phyloP scores from a whole-genome alignment of 2,797 vertebrate genomes.

The Syngnathus acus region DNA sequence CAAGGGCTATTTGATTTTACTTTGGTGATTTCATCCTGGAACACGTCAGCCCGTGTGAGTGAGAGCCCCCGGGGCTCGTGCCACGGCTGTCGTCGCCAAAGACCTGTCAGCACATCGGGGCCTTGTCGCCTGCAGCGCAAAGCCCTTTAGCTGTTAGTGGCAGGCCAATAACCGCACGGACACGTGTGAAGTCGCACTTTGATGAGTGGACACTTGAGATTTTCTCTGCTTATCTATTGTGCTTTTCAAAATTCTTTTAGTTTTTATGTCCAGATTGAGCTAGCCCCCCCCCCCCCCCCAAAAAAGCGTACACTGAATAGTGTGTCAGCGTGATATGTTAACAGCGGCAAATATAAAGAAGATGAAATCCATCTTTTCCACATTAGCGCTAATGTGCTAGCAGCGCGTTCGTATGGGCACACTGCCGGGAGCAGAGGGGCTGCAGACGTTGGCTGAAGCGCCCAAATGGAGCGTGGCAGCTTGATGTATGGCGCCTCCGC shows the following conservation, averaged over 20 bases:
- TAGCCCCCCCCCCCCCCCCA: too few species aligned
- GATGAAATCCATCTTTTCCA: conserved; percentile 5
- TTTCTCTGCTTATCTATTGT: neutral
- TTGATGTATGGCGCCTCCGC: conserved; percentile 58
- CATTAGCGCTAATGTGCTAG: neutral
- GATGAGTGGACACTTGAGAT: neutral
- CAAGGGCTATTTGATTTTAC: neutral
- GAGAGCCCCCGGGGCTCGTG: conserved; percentile 13
- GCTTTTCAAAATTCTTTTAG: too few species aligned
- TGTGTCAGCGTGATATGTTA: neutral
- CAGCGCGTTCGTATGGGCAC: neutral
- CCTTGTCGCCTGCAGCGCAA: conserved; percentile 17
- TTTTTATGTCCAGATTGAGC: too few species aligned
- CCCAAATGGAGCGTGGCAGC: conserved; percentile 38
- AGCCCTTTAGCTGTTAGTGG: conserved; percentile 3
- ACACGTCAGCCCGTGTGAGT: conserved; percentile 23
- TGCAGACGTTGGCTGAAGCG: conserved; percentile 21
- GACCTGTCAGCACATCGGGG: conserved; percentile 34
- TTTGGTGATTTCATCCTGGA: conserved; percentile 1
- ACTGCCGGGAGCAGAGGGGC: conserved; percentile 11
- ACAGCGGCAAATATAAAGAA: neutral
- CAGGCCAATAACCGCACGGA: conserved; percentile 8
- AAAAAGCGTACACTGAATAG: neutral
- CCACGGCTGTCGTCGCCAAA: neutral
- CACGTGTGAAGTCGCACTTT: neutral